Evolutionary conservation across 2,888 invertebrate genomes (phyloP).

Genomic region (Athrips mouffetella): DNA sequence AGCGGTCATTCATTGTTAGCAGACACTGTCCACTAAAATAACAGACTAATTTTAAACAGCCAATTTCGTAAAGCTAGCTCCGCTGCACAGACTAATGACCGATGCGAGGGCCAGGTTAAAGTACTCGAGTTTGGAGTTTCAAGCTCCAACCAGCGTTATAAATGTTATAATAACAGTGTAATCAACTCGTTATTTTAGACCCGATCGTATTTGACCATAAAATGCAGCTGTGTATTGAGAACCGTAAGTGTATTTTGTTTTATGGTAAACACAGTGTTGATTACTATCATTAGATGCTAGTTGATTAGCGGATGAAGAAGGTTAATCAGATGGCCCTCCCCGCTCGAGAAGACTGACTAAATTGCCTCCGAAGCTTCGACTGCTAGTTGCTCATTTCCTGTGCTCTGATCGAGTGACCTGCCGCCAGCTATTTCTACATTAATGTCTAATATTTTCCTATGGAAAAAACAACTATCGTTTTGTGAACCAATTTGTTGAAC

Average conservation of each 20-base stretch:
- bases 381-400: constrained; percentile 63
- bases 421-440: constrained; percentile 34
- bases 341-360: constrained; percentile 36
- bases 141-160: neutral
- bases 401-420: constrained; percentile 41
- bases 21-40: constrained; percentile 39
- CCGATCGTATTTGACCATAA: constrained; percentile 8
- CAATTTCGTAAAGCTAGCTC: constrained; percentile 10
- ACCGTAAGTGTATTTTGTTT: neutral
- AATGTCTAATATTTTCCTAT: constrained; percentile 3
- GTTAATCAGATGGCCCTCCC: constrained; percentile 39
- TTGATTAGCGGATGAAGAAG: constrained; percentile 24
- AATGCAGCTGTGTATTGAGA: constrained; percentile 1
- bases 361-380: constrained; percentile 46
- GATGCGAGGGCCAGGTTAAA: constrained; percentile 6
- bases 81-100: constrained; percentile 9
- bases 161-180: neutral
- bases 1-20: constrained; percentile 41
- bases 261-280: constrained; percentile 2
- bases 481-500: constrained; percentile 5
- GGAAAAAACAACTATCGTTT: constrained; percentile 5
- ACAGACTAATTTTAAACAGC: constrained; percentile 30
- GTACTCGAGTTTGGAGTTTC: neutral
- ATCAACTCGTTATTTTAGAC: constrained; percentile 6
- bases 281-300: constrained; percentile 17